Evolutionary conservation across 2,888 invertebrate genomes (phyloP), one percentile per base, ranked within the genome.

Genomic region (Cryptosula pallasiana): DNA sequence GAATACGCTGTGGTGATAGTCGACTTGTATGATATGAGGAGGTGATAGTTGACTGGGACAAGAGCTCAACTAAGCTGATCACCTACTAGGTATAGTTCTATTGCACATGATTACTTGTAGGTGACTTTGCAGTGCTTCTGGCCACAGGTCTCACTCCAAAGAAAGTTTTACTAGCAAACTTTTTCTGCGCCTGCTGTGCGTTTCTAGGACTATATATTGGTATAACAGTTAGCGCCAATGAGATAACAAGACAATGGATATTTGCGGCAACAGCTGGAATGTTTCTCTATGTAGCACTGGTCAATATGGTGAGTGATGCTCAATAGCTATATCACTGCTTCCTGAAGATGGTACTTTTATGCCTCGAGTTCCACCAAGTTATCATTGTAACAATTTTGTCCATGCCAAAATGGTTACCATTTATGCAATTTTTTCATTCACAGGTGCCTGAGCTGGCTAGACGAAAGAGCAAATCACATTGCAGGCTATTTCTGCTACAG

Each of bases 271-370:
- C 86, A 0, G 86, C 86, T n/a, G 87, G 87, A 35, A 85, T 87
- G 80, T 87, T 87, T 77, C 77, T 87, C 9, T 87, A 87, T 76
- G 84, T 87, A 5, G 81, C 86, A 1, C 78, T 87, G 34, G 83
- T 82, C 5, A 84, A 87, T 76, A 83, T 87, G 84, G 86, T 86
- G 76, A 78, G 81, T 76, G 5, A 5, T n/a, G n/a, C n/a, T n/a
- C n/a, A n/a, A n/a, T n/a, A n/a, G n/a, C n/a, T n/a, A n/a, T n/a
- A n/a, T n/a, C n/a, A n/a, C n/a, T n/a, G n/a, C n/a, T n/a, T n/a
- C n/a, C n/a, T n/a, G n/a, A n/a, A n/a, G n/a, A n/a, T n/a, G n/a
- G n/a, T n/a, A n/a, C n/a, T n/a, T n/a, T n/a, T n/a, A n/a, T n/a
- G n/a, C n/a, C n/a, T n/a, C n/a, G n/a, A n/a, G n/a, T n/a, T n/a